Evolutionary conservation across 1,140 invertebrate species (phyloP).

Genomic region (Hydropsyche tenuis): DNA sequence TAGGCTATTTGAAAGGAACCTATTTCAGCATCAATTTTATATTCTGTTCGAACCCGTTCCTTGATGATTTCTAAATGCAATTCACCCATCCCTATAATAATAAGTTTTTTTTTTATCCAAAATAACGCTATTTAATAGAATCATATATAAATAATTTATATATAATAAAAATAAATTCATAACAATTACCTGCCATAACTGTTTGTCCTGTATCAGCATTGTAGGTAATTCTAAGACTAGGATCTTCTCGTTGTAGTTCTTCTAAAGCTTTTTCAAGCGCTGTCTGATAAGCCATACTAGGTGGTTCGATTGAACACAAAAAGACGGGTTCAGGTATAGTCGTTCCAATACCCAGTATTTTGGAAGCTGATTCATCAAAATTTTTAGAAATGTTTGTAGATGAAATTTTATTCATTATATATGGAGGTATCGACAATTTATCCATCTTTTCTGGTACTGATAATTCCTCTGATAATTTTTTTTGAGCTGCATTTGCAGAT

Average conservation of each 20-base stretch:
- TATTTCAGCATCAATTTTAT: conserved; percentile 91
- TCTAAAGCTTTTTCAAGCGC: conserved; percentile 84
- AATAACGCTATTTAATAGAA: neutral
- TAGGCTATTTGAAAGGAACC: conserved; percentile 95
- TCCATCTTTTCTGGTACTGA: conserved; percentile 53
- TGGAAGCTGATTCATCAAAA: conserved; percentile 43
- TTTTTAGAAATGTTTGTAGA: neutral
- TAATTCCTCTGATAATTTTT: conserved; percentile 59
- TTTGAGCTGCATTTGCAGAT: conserved; percentile 65
- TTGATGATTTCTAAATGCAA: conserved; percentile 95
- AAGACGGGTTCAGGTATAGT: conserved; percentile 92
- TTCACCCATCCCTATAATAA: conserved; percentile 87
- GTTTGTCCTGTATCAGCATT: conserved; percentile 86
- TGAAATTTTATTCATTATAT: conserved; percentile 35
- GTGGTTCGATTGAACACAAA: conserved; percentile 95
- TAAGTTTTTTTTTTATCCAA: too few species aligned
- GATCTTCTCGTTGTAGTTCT: conserved; percentile 90
- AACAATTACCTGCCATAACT: conserved; percentile 76
- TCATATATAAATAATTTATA: neutral
- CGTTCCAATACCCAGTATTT: conserved; percentile 66
- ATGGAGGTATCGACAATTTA: conserved; percentile 49
- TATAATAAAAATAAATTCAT: conserved; percentile 6
- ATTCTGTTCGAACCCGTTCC: conserved; percentile 85
- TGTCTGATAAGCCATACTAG: conserved; percentile 76
- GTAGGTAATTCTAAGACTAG: conserved; percentile 81